phyloP scores from a whole-genome alignment of 2,113 vertebrate species.

The Clarias macrocephalus region DNA sequence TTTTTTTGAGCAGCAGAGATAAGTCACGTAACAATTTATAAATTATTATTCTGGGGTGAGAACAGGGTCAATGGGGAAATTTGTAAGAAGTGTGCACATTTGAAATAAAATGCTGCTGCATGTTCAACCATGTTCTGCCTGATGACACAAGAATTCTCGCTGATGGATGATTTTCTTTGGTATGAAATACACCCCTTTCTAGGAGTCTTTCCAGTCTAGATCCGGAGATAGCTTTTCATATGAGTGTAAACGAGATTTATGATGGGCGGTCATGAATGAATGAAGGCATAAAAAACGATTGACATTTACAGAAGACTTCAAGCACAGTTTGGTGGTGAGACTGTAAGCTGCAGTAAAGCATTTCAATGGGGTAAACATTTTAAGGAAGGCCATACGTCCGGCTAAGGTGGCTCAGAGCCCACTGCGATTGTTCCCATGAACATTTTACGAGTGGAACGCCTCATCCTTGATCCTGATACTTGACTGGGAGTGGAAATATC shows the following conservation, averaged over 20 bases:
- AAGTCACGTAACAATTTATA: constrained; percentile 18
- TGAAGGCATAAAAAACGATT: too few relatives aligned
- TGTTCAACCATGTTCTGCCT: neutral
- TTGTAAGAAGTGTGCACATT: constrained; percentile 10
- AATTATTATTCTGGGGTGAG: constrained; percentile 30
- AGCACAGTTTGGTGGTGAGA: too few relatives aligned
- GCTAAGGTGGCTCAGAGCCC: too few relatives aligned
- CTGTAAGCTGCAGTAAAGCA: too few relatives aligned
- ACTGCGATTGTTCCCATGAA: too few relatives aligned
- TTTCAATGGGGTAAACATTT: too few relatives aligned
- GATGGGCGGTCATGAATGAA: too few relatives aligned
- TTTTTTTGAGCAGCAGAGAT: constrained; percentile 14
- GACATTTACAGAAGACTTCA: too few relatives aligned
- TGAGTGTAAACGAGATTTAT: neutral
- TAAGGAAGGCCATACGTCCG: too few relatives aligned
- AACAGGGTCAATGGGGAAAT: neutral
- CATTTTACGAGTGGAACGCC: too few relatives aligned
- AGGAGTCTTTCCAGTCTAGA: neutral
- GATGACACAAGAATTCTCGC: neutral
- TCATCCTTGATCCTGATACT: too few relatives aligned
- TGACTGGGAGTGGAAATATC: too few relatives aligned
- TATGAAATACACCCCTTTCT: neutral
- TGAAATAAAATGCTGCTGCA: constrained; percentile 7
- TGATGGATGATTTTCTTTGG: neutral
- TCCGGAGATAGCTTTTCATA: neutral